Conservation (phyloP, 1,140 invertebrate genomes). For the Lepidurus apus region DNA sequence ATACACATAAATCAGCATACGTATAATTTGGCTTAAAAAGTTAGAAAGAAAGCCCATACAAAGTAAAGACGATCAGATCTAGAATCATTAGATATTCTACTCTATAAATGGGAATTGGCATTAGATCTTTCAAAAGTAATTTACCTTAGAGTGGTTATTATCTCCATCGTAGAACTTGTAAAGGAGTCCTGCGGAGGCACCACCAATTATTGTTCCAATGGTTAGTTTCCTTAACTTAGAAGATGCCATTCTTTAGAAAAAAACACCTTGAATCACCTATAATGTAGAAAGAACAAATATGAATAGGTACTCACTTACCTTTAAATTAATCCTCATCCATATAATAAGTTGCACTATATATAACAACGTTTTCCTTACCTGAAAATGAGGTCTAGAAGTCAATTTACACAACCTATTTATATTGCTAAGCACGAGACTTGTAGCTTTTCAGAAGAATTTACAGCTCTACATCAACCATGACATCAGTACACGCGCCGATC, state of each 20-base stretch:
- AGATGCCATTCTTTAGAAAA: not conserved
- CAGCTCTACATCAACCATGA: not conserved
- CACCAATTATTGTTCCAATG: not conserved
- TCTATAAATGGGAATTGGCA: not conserved
- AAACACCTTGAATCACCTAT: not conserved
- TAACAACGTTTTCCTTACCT: too few species aligned
- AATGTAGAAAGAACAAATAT: not conserved
- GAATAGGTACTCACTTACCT: too few species aligned
- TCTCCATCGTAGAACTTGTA: not conserved
- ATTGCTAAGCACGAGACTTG: too few species aligned
- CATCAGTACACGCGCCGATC: not conserved
- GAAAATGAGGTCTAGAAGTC: too few species aligned
- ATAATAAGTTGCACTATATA: too few species aligned
- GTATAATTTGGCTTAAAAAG: not conserved
- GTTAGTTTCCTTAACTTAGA: not conserved
- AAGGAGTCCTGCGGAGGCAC: not conserved
- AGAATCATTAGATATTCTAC: too few species aligned
- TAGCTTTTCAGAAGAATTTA: not conserved
- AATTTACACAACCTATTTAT: too few species aligned
- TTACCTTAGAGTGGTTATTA: not conserved
- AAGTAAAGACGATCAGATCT: too few species aligned
- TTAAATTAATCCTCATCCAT: too few species aligned
- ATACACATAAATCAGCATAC: not conserved
- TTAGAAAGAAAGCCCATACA: not conserved
- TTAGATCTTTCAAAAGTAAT: not conserved